Conservation (phyloP, 2,113 vertebrate species). For the Muscicapa adusta region DNA sequence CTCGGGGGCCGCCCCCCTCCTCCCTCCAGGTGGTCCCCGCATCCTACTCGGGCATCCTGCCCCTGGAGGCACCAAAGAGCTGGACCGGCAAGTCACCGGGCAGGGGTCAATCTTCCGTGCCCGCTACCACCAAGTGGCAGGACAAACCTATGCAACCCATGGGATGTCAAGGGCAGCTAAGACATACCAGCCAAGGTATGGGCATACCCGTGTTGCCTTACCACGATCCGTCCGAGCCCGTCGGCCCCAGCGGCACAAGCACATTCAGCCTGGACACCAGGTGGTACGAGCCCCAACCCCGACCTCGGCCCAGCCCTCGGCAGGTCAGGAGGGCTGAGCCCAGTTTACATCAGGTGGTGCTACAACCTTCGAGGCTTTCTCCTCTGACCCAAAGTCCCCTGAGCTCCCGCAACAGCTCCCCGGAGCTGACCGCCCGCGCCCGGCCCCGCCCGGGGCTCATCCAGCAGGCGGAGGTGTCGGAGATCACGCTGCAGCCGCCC, state of each 20-base stretch:
- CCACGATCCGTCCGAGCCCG: slow-evolving; percentile 88
- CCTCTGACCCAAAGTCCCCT: slow-evolving; percentile 97
- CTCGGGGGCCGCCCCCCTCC: slow-evolving; percentile 81
- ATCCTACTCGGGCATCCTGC: slow-evolving; percentile 91
- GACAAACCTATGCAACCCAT: slow-evolving; percentile 96
- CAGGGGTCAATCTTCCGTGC: slow-evolving; percentile 75
- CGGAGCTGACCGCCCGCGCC: slow-evolving; percentile 90
- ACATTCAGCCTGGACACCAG: slow-evolving; percentile 94
- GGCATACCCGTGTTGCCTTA: slow-evolving; percentile 99
- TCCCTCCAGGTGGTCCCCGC: slow-evolving; percentile 88
- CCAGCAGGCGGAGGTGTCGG: slow-evolving; percentile 90
- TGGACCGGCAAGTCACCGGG: slow-evolving; percentile 88
- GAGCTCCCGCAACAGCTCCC: slow-evolving; percentile 92
- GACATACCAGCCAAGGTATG: slow-evolving; percentile 99
- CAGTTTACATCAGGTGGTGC: slow-evolving; percentile 96
- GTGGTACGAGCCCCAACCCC: slow-evolving; percentile 95
- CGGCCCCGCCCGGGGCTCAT: slow-evolving; percentile 90
- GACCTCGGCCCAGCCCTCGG: slow-evolving; percentile 92
- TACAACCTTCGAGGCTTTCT: slow-evolving; percentile 96
- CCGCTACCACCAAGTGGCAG: slow-evolving; percentile 83
- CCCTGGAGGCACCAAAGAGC: slow-evolving; percentile 91
- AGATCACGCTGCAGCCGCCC: slow-evolving; percentile 90
- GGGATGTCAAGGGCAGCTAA: slow-evolving; percentile 96
- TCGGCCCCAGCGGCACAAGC: slow-evolving; percentile 87
- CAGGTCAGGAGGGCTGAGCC: slow-evolving; percentile 89